These are phyloP conservation scores for Teinopalpus imperialis DNA, from an alignment of 2,888 invertebrate species.

Conservation along the genomic window DNA sequence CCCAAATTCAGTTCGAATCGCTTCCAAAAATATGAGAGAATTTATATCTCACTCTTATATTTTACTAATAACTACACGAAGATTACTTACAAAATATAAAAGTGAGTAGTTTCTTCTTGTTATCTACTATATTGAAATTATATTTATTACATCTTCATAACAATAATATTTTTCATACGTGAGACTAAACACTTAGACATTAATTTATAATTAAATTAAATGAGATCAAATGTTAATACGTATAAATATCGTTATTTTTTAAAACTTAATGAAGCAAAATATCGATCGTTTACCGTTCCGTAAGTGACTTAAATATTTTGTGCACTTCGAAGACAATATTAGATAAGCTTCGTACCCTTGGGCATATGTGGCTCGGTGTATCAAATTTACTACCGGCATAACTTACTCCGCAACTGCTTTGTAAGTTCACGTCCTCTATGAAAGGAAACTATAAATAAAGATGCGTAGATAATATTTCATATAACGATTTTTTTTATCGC, in stretches of 20 bases:
- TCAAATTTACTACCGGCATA: conserved; percentile 14
- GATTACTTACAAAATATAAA: too few species aligned
- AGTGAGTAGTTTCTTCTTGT: too few species aligned
- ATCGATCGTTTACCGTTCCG: too few species aligned
- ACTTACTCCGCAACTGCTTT: conserved; percentile 9
- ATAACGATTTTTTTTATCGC: too few species aligned
- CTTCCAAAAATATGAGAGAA: too few species aligned
- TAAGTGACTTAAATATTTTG: too few species aligned
- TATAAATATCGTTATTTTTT: background rate
- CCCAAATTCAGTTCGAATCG: too few species aligned
- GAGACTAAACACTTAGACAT: background rate
- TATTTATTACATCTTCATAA: too few species aligned
- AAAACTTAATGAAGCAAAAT: background rate
- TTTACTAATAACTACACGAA: too few species aligned
- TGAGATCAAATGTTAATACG: conserved; percentile 9
- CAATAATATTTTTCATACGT: conserved; percentile 1
- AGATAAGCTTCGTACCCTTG: conserved; percentile 17
- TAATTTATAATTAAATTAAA: conserved; percentile 11
- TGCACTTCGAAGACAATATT: conserved; percentile 1
- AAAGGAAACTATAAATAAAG: conserved; percentile 9
- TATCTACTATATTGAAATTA: too few species aligned
- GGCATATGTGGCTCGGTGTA: conserved; percentile 8
- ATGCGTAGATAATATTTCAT: too few species aligned
- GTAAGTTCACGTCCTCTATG: conserved; percentile 8
- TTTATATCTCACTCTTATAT: too few species aligned